phyloP scores from a whole-genome alignment of 2,113 vertebrate species.

The Daboia siamensis region DNA sequence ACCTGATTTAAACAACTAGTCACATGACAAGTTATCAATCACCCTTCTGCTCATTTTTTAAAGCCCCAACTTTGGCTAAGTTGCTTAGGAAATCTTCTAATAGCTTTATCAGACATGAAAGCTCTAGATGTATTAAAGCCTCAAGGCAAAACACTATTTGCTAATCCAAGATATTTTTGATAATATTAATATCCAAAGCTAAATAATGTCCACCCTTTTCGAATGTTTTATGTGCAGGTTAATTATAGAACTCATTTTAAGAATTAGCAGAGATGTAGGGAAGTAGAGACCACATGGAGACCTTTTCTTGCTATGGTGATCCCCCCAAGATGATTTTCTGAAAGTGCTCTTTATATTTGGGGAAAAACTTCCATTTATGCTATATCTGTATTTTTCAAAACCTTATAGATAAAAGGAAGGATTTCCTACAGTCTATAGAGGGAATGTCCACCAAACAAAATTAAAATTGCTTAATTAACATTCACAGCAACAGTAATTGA shows the following conservation, averaged over 20 bases:
- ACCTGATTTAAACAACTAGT: slow-evolving; percentile 7
- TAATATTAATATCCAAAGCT: neutral
- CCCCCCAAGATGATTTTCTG: neutral
- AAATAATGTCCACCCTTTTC: neutral
- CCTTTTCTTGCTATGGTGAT: neutral
- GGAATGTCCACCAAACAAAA: neutral
- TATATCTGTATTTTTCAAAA: neutral
- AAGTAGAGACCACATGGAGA: neutral
- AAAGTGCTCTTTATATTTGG: neutral
- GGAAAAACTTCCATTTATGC: neutral
- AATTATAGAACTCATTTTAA: neutral
- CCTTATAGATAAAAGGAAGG: neutral
- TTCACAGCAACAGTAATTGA: neutral
- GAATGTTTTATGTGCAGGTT: neutral
- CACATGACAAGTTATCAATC: slow-evolving; percentile 21
- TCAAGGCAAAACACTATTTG: neutral
- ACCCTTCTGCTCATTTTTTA: slow-evolving; percentile 1
- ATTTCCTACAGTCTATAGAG: neutral
- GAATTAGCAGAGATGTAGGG: neutral
- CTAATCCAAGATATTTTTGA: neutral
- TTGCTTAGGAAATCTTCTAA: slow-evolving; percentile 11
- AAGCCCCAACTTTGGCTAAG: slow-evolving; percentile 20
- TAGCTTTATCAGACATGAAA: neutral
- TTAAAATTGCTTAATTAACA: neutral
- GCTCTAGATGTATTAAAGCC: neutral